Evolutionary conservation across 64 coral and sea anemone species (phyloP).

Genomic region (Pocillopora verrucosa): DNA sequence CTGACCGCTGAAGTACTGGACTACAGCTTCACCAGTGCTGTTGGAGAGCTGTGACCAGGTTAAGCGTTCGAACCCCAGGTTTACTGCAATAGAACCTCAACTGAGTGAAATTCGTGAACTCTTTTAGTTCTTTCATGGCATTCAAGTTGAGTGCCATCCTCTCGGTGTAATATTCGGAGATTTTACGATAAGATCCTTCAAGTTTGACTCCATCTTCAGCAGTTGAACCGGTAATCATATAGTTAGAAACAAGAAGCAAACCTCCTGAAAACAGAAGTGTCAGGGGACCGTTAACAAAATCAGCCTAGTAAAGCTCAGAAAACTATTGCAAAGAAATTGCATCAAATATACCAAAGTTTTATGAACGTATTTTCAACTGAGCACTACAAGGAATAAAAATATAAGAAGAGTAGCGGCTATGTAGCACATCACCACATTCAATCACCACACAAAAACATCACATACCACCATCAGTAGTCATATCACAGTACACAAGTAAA

Average conservation of each 20-base stretch:
- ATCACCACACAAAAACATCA: background rate
- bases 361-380: no score
- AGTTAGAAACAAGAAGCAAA: background rate
- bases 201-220: background rate
- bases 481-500: constrained; percentile 40
- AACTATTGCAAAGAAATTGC: background rate
- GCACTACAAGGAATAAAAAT: no score
- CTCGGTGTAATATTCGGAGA: constrained; percentile 15
- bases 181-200: background rate
- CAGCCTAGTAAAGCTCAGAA: background rate
- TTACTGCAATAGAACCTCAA: background rate
- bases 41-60: background rate
- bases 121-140: background rate
- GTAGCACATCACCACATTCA: no score
- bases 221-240: background rate
- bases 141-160: constrained; percentile 8
- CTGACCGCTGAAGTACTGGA: background rate
- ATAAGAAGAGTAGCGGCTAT: no score
- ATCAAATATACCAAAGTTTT: no score
- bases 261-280: background rate
- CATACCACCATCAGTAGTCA: constrained; percentile 35
- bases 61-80: background rate
- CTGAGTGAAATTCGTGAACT: background rate
- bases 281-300: background rate
- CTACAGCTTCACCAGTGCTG: background rate